Conservation (phyloP, 2,113 vertebrate species). For the Gobio gobio region DNA sequence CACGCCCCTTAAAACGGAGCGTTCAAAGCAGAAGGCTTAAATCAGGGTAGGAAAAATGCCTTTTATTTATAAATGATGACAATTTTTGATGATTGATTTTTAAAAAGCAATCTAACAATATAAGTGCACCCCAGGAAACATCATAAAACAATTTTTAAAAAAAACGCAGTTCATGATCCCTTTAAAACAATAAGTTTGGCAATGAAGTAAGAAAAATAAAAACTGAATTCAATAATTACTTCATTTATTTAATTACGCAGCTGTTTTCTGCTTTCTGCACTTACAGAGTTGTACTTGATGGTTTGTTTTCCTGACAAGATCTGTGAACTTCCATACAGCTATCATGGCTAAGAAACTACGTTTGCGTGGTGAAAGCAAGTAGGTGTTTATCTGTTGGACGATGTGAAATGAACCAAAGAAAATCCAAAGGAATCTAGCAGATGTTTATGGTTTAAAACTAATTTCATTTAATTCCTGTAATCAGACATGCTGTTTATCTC, state of each 20-base stretch:
- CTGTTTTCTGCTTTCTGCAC: neutral
- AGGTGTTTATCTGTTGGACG: neutral
- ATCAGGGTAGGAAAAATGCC: no score
- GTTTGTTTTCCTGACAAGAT: neutral
- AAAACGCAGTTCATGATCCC: no score
- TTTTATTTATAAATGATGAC: no score
- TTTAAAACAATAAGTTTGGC: neutral
- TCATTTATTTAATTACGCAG: neutral
- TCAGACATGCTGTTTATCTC: constrained; percentile 40
- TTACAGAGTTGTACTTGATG: neutral
- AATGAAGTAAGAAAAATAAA: neutral
- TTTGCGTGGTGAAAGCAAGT: neutral
- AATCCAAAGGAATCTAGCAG: constrained; percentile 33
- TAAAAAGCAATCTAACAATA: no score
- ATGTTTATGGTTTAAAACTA: constrained; percentile 48
- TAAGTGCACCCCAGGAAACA: no score
- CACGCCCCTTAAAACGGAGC: no score
- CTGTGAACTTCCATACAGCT: neutral
- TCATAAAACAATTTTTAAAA: no score
- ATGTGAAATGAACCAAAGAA: neutral
- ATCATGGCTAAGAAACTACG: neutral
- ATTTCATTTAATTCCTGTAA: constrained; percentile 44
- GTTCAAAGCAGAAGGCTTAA: no score
- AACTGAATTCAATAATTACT: neutral
- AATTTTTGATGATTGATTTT: no score